These are phyloP conservation scores for Malurus leucopterus DNA, from an alignment of 2,797 vertebrate species.

Conservation along the genomic window DNA sequence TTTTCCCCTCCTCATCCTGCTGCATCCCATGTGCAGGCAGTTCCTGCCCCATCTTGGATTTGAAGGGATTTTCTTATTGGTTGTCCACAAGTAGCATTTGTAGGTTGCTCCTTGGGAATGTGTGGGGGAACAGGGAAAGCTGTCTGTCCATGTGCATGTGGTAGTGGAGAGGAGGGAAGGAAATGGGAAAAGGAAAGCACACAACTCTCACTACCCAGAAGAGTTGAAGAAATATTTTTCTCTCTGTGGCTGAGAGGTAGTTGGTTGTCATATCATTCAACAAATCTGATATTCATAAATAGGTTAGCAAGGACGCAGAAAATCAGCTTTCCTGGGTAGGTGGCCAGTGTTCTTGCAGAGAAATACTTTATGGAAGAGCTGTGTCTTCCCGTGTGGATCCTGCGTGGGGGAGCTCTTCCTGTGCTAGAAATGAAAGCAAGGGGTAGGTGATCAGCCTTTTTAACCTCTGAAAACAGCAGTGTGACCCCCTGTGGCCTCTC, in stretches of 20 bases:
- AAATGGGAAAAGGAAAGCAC: not conserved
- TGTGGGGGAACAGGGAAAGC: not conserved
- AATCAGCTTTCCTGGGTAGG: not conserved
- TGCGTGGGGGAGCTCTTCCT: not conserved
- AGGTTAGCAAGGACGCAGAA: not conserved
- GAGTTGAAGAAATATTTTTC: not conserved
- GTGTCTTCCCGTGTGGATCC: not conserved
- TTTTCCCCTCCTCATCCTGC: not conserved
- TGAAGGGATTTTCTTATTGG: not conserved
- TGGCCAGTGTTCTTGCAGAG: not conserved
- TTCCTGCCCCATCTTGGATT: not conserved
- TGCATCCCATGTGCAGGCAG: rapidly evolving
- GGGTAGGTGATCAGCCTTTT: not conserved
- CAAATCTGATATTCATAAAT: not conserved
- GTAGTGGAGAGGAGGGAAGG: not conserved
- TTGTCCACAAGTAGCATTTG: not conserved
- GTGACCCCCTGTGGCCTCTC: conserved; percentile 16
- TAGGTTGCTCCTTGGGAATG: not conserved
- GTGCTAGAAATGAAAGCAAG: not conserved
- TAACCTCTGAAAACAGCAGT: conserved; percentile 19
- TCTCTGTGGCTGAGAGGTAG: not conserved
- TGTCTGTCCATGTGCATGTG: not conserved
- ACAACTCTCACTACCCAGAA: rapidly evolving
- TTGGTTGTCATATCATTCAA: not conserved
- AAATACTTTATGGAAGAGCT: not conserved